phyloP scores from a whole-genome alignment of 2,797 vertebrate species.

The Macrochelys suwanniensis region DNA sequence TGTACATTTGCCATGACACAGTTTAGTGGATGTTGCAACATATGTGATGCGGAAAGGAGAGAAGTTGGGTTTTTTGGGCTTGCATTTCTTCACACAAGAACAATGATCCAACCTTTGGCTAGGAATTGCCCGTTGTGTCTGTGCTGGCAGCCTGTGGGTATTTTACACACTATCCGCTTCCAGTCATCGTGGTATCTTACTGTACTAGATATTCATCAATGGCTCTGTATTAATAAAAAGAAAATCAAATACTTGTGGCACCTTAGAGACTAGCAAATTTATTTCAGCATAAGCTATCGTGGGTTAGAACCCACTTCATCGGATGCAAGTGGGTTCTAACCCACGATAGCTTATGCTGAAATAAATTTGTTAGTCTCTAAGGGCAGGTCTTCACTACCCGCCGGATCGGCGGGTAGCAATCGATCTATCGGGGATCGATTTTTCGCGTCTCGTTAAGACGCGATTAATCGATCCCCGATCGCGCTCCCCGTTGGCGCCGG shows the following conservation, averaged over 20 bases:
- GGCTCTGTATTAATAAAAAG: not conserved
- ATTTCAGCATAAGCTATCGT: too few relatives aligned
- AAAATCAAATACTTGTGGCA: not conserved
- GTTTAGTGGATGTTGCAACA: not conserved
- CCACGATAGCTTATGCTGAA: too few relatives aligned
- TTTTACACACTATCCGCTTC: fast-evolving
- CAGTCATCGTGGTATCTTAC: not conserved
- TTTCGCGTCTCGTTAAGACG: too few relatives aligned
- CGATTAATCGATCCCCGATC: too few relatives aligned
- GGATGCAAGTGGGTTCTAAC: too few relatives aligned
- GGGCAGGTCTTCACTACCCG: too few relatives aligned
- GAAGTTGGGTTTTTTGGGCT: not conserved
- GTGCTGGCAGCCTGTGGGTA: not conserved
- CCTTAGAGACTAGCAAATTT: too few relatives aligned
- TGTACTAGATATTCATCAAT: fast-evolving
- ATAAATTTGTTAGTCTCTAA: too few relatives aligned
- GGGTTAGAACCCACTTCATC: too few relatives aligned
- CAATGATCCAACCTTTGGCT: not conserved
- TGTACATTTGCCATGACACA: not conserved
- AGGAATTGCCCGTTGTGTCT: not conserved
- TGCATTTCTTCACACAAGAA: not conserved
- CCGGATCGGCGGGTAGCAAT: too few relatives aligned
- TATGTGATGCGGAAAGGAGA: not conserved
- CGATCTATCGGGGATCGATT: too few relatives aligned
- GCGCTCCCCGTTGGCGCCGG: too few relatives aligned